Evolutionary conservation across 2,113 vertebrate species (phyloP), one percentile per base, ranked within the genome.

Genomic region (Lichenostomus cassidix): DNA sequence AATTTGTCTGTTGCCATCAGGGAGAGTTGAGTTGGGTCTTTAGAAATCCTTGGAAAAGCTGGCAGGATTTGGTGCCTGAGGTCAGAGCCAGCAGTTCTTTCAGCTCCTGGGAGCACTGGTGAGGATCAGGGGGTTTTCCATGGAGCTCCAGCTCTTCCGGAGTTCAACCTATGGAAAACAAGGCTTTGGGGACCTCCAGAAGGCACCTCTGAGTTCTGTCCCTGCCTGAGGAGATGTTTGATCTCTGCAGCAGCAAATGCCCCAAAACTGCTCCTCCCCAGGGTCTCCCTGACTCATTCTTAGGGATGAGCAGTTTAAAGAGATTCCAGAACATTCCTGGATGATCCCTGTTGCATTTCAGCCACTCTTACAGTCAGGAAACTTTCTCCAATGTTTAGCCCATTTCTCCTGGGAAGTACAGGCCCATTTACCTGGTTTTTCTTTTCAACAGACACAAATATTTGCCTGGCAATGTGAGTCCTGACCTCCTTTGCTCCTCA

Each of bases 61-160:
- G 23, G 44, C 13, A 53, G 41, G 67, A 3, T 69, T 65, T 60
- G 23, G 33, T 25, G 1, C 11, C n/a, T 0, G 0, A 25, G 31
- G 29, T 24, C 39, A 46, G 52, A 62, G 46, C 15, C 14, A 7
- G 11, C 5, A 0, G 18, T 76, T 41, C 37, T 7, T 67, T 21
- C 17, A 11, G 58, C 39, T 58, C 60, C 33, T 21, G 70, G 37
- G 41, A 29, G 18, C 1, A 0, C 46, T 31, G 29, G 5, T 23
- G 24, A 39, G 60, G 39, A 6, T 21, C 3, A 1, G 44, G 49
- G 39, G 13, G 5, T 10, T 33, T 63, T 87, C 63, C 19, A 29
- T 14, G 64, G 63, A 69, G 23, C 49, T 63, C 60, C 39, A 75
- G 56, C 37, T 87, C 7, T 27, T 50, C 42, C 35, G 3, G 46